phyloP scores from a whole-genome alignment of 2,888 invertebrate genomes.

The Ochlodes sylvanus region DNA sequence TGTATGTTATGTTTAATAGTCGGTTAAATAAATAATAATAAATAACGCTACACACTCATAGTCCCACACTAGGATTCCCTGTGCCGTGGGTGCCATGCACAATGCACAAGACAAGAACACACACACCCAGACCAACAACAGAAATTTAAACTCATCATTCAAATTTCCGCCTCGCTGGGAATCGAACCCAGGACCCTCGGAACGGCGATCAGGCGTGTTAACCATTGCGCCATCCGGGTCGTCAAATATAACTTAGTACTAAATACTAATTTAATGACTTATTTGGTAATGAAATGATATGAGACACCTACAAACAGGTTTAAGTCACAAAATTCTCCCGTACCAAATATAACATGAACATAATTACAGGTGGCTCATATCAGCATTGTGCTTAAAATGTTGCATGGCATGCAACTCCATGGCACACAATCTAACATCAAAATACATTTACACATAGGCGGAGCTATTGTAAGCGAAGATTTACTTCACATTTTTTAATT shows the following conservation, averaged over 20 bases:
- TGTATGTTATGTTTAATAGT: neutral
- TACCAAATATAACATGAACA: slow-evolving; percentile 1
- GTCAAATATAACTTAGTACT: too few relatives aligned
- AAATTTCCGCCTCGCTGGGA: too few relatives aligned
- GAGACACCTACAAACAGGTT: slow-evolving; percentile 15
- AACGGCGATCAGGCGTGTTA: too few relatives aligned
- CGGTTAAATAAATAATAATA: too few relatives aligned
- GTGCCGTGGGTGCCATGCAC: too few relatives aligned
- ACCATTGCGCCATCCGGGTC: too few relatives aligned
- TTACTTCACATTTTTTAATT: slow-evolving; percentile 92
- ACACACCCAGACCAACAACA: too few relatives aligned
- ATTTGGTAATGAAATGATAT: slow-evolving; percentile 47
- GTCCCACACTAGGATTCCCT: too few relatives aligned
- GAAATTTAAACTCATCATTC: too few relatives aligned
- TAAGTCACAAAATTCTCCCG: neutral
- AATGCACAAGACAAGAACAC: too few relatives aligned
- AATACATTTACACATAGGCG: neutral
- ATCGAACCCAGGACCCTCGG: too few relatives aligned
- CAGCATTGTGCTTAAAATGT: slow-evolving; percentile 38
- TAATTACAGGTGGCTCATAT: slow-evolving; percentile 21
- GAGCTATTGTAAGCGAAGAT: slow-evolving; percentile 28
- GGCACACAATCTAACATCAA: slow-evolving; percentile 19
- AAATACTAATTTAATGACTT: slow-evolving; percentile 25
- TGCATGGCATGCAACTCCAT: slow-evolving; percentile 37
- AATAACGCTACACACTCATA: too few relatives aligned